phyloP scores from a whole-genome alignment of 2,888 invertebrate species.

The Arge pagana region DNA sequence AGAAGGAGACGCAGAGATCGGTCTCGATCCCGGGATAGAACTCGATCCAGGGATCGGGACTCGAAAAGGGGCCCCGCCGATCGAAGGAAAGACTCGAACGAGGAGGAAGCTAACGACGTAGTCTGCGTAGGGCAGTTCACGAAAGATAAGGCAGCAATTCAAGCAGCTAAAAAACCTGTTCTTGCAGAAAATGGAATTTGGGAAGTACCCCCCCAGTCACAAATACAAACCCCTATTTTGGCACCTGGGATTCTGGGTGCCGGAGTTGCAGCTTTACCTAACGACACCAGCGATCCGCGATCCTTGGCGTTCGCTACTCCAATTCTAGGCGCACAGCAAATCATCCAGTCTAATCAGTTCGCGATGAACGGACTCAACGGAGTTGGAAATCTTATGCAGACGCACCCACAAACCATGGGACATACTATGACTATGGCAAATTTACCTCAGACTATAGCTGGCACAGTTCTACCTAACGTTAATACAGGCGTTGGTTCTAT shows the following conservation, averaged over 20 bases:
- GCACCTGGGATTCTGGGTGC: slow-evolving; percentile 50
- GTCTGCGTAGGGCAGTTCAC: slow-evolving; percentile 55
- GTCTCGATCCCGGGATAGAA: slow-evolving; percentile 62
- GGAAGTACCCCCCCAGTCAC: slow-evolving; percentile 55
- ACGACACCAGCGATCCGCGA: slow-evolving; percentile 27
- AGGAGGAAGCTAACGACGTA: slow-evolving; percentile 48
- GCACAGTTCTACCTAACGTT: slow-evolving; percentile 30
- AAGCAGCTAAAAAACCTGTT: slow-evolving; percentile 28
- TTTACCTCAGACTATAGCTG: slow-evolving; percentile 34
- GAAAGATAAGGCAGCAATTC: slow-evolving; percentile 30
- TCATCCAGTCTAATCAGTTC: slow-evolving; percentile 45
- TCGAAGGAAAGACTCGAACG: slow-evolving; percentile 39
- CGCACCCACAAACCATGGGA: slow-evolving; percentile 39
- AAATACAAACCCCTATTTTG: slow-evolving; percentile 48
- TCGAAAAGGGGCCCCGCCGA: slow-evolving; percentile 46
- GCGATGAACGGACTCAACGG: slow-evolving; percentile 50
- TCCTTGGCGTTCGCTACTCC: slow-evolving; percentile 23
- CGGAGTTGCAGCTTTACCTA: slow-evolving; percentile 42
- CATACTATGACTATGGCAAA: slow-evolving; percentile 36
- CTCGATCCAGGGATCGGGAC: slow-evolving; percentile 62
- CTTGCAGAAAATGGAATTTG: slow-evolving; percentile 49
- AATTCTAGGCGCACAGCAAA: slow-evolving; percentile 34
- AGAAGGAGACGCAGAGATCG: slow-evolving; percentile 61
- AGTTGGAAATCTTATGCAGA: slow-evolving; percentile 43
- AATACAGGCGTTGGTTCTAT: slow-evolving; percentile 24